Conservation (phyloP, 2,888 invertebrate species). For the Diogma glabrata region DNA sequence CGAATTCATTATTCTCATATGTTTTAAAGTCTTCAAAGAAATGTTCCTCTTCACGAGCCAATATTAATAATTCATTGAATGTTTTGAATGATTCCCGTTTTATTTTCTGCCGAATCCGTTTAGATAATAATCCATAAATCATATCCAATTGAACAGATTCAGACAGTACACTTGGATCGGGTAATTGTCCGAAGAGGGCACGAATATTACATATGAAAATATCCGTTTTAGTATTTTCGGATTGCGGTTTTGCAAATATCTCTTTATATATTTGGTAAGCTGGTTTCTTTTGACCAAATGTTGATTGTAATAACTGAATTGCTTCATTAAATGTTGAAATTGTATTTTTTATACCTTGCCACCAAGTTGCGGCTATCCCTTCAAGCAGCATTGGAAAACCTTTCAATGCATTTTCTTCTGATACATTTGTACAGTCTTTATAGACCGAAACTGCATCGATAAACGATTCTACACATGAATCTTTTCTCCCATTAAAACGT, state of each 20-base stretch:
- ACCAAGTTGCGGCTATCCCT: neutral
- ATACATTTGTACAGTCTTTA: neutral
- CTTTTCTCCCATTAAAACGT: neutral
- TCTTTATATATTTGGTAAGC: neutral
- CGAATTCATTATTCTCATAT: too few relatives aligned
- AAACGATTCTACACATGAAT: neutral
- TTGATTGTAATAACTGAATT: neutral
- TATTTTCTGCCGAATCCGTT: neutral
- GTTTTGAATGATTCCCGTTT: neutral
- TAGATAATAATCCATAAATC: neutral
- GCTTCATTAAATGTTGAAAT: neutral
- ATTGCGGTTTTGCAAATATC: neutral
- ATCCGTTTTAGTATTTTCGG: neutral
- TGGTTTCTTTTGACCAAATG: neutral
- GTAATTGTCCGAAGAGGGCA: too few relatives aligned
- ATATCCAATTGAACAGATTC: neutral
- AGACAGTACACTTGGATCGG: neutral
- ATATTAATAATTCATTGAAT: neutral
- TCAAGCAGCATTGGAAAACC: neutral
- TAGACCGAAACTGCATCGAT: neutral
- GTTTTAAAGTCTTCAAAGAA: neutral
- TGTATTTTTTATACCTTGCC: neutral
- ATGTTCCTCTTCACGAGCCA: neutral
- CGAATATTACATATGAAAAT: neutral
- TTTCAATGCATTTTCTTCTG: neutral